A percentile compares a stretch with the other conserved stretches of the same genome.
Evolutionary conservation across 1,140 invertebrate species (phyloP).

Genomic region (Drosophila erecta): DNA sequence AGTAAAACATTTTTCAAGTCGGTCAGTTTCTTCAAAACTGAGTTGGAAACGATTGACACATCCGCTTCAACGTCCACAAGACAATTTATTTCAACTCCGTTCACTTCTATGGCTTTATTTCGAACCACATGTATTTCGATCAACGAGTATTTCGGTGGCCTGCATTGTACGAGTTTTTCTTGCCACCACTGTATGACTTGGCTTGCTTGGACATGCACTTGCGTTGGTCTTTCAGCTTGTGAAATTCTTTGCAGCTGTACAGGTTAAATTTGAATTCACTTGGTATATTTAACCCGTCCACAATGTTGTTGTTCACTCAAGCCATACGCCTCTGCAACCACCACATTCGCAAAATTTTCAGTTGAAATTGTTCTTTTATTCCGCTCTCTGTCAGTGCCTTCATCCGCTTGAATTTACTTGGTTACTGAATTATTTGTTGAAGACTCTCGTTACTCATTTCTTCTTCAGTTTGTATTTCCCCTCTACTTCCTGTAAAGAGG

Average conservation of each 20-base stretch:
- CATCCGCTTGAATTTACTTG: too few species aligned
- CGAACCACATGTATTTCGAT: too few species aligned
- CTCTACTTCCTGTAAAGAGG: too few species aligned
- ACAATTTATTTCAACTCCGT: neutral
- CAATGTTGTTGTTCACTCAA: too few species aligned
- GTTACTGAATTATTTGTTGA: too few species aligned
- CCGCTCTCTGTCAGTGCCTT: too few species aligned
- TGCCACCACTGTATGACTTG: neutral
- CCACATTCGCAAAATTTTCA: too few species aligned
- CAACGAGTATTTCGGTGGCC: neutral
- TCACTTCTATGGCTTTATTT: neutral
- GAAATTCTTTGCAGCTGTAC: neutral
- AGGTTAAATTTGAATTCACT: neutral
- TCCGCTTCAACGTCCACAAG: neutral
- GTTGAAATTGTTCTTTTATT: too few species aligned
- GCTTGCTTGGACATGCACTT: neutral
- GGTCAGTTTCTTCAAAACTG: neutral
- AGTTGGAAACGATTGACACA: neutral
- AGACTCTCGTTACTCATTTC: too few species aligned
- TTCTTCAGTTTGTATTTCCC: too few species aligned
- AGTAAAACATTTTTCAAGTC: neutral
- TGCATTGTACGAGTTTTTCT: neutral
- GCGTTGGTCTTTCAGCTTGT: neutral
- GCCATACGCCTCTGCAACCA: too few species aligned
- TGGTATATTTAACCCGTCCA: neutral